Conservation (phyloP, 2,797 vertebrate genomes). For the Enteromius argenteus region DNA sequence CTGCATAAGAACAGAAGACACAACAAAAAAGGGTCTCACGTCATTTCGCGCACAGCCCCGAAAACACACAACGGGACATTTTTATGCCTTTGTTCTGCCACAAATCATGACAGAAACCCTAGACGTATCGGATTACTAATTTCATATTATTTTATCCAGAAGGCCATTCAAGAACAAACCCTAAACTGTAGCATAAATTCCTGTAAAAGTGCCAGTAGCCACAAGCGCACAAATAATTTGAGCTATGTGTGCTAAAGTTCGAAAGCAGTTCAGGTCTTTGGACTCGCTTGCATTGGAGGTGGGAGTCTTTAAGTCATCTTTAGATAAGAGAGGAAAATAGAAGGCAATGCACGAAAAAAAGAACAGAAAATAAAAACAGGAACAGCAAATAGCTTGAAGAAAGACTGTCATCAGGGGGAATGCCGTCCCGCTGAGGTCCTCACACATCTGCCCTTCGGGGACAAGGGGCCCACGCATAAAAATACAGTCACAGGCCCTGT, state of each 20-base stretch:
- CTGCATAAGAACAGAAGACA: slow-evolving; percentile 27
- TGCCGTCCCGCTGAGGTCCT: neutral
- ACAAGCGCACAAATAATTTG: neutral
- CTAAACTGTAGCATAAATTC: neutral
- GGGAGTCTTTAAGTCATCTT: slow-evolving; percentile 31
- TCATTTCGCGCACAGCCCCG: slow-evolving; percentile 31
- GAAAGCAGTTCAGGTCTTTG: slow-evolving; percentile 27
- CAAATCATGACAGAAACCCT: slow-evolving; percentile 20
- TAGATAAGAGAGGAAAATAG: slow-evolving; percentile 42
- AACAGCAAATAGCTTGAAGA: slow-evolving; percentile 1
- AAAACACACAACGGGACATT: slow-evolving; percentile 28
- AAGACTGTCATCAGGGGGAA: slow-evolving; percentile 13
- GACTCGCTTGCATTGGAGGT: neutral
- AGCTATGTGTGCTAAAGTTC: slow-evolving; percentile 19
- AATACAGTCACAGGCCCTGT: neutral
- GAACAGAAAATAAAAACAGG: slow-evolving; percentile 7
- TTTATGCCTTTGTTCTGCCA: slow-evolving; percentile 23
- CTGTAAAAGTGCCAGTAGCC: neutral
- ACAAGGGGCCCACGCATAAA: neutral
- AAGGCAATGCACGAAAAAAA: neutral
- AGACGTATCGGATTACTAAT: neutral
- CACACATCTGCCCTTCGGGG: neutral
- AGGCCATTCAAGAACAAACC: neutral
- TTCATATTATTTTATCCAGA: slow-evolving; percentile 7
- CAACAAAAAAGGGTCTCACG: slow-evolving; percentile 47